Evolutionary conservation across 2,113 vertebrate species (phyloP).

Genomic region (Riparia riparia): DNA sequence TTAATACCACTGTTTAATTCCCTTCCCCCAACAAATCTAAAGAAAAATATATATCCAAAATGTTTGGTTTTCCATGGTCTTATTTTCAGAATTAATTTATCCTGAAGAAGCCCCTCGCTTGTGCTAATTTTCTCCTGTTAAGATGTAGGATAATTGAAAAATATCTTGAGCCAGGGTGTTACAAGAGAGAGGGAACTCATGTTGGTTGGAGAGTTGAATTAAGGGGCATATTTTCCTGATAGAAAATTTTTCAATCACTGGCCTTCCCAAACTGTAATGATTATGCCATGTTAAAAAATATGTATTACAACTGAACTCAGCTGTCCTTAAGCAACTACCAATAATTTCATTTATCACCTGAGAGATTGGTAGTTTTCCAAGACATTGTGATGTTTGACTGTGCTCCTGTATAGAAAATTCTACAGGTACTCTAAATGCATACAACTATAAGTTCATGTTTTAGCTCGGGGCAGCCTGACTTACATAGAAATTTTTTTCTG

Average conservation of each 20-base stretch:
- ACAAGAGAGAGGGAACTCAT: background rate
- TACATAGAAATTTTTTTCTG: background rate
- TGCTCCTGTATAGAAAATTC: background rate
- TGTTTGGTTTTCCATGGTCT: background rate
- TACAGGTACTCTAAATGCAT: background rate
- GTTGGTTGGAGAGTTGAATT: background rate
- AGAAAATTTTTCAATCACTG: background rate
- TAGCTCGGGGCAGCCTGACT: background rate
- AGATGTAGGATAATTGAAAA: background rate
- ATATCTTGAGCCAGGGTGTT: background rate
- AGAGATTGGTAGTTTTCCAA: background rate
- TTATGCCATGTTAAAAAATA: background rate
- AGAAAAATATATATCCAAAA: background rate
- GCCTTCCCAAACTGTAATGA: background rate
- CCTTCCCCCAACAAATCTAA: background rate
- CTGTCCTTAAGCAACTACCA: background rate
- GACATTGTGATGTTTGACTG: background rate
- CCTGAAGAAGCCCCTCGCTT: background rate
- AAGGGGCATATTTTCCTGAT: background rate
- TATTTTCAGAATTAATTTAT: background rate
- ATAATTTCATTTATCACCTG: background rate
- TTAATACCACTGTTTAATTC: background rate
- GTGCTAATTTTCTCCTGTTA: background rate
- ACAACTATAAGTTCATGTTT: background rate
- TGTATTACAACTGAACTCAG: background rate